Percentiles rank a stretch among this genome's conserved stretches.
phyloP scores from a whole-genome alignment of 2,797 vertebrate genomes.

The Bucorvus abyssinicus region DNA sequence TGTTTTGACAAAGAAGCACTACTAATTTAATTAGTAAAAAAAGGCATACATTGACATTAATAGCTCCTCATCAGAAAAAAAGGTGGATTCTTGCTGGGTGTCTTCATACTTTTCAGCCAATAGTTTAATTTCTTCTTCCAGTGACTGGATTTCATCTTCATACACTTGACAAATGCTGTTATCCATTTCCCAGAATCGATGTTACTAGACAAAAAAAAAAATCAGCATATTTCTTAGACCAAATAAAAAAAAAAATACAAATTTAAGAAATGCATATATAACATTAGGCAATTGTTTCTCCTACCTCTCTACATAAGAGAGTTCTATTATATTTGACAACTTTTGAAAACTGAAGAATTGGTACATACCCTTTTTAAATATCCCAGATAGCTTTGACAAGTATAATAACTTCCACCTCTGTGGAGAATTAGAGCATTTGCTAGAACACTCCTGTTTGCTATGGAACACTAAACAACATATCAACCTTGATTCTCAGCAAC shows the following conservation, averaged over 20 bases:
- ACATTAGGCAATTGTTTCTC: not conserved
- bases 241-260: not conserved
- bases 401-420: not conserved
- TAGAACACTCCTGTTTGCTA: not conserved
- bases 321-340: not conserved
- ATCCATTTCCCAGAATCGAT: conserved; percentile 44
- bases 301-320: not conserved
- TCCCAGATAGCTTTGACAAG: not conserved
- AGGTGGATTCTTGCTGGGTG: conserved; percentile 17
- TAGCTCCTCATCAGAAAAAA: conserved; percentile 69
- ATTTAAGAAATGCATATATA: not conserved
- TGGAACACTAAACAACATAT: not conserved
- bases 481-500: not conserved
- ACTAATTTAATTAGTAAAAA: not conserved
- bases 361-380: not conserved
- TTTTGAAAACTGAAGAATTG: not conserved
- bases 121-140: conserved; percentile 77
- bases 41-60: conserved; percentile 72
- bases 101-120: conserved; percentile 71
- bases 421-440: not conserved
- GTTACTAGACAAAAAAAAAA: not conserved
- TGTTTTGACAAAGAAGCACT: not conserved
- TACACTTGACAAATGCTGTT: conserved; percentile 45
- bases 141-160: conserved; percentile 75
- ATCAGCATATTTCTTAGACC: not conserved